phyloP scores from a whole-genome alignment of 1,140 invertebrate species.

The Caenorhabditis elegans region WBcel235 BX284603.4:6892001-6892500 shows the following conservation, averaged over 20 bases:
- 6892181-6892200: neutral
- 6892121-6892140: neutral
- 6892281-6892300: too few species aligned
- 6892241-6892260: neutral
- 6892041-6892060: too few species aligned
- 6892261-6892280: too few species aligned
- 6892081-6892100: neutral
- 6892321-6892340: conserved; percentile 8
- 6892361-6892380: neutral
- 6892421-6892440: neutral
- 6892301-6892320: neutral
- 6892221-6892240: neutral
- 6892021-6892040: too few species aligned
- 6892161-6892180: neutral
- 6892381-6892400: neutral
- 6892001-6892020: too few species aligned
- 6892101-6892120: neutral
- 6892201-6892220: neutral
- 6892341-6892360: conserved; percentile 1
- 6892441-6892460: neutral
- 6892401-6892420: neutral
- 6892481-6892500: neutral
- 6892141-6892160: neutral
- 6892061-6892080: neutral
- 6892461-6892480: neutral